Percentiles rank a stretch among this genome's conserved stretches.
phyloP scores from a whole-genome alignment of 1,140 invertebrate species.

The Laupala kohalensis region DNA sequence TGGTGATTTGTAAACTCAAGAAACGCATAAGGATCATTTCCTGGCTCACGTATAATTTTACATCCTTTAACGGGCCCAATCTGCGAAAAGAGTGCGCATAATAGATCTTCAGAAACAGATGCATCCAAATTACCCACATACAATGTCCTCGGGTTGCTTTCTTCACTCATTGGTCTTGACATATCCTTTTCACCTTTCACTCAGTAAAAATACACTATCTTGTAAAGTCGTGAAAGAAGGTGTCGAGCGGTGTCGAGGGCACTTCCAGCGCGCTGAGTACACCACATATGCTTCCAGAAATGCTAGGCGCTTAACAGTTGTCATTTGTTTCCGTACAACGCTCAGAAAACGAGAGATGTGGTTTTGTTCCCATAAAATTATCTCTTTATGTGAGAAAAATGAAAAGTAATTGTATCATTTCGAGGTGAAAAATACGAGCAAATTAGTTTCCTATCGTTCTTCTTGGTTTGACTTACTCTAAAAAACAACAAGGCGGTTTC shows the following conservation, averaged over 20 bases:
- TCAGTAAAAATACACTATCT: background rate
- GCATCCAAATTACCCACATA: slow-evolving; percentile 95
- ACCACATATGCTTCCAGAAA: slow-evolving; percentile 16
- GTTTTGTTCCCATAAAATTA: too few species aligned
- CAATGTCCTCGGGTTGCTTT: slow-evolving; percentile 74
- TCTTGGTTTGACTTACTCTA: too few species aligned
- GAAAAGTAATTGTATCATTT: too few species aligned
- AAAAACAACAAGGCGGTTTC: too few species aligned
- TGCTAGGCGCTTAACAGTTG: slow-evolving; percentile 11
- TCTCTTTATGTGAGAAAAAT: too few species aligned
- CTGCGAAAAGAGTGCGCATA: slow-evolving; percentile 86
- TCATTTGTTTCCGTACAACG: slow-evolving; percentile 7
- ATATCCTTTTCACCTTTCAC: slow-evolving; percentile 7
- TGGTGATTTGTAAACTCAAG: slow-evolving; percentile 91
- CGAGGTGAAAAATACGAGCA: too few species aligned
- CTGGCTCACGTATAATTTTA: slow-evolving; percentile 94
- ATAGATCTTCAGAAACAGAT: slow-evolving; percentile 83
- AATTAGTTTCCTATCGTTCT: too few species aligned
- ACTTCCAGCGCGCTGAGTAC: slow-evolving; percentile 1
- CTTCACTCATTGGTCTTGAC: slow-evolving; percentile 41
- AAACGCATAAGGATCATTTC: slow-evolving; percentile 96
- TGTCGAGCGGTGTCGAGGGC: too few species aligned
- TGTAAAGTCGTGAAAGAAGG: too few species aligned
- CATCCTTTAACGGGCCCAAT: slow-evolving; percentile 93
- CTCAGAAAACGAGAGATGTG: slow-evolving; percentile 12